These are phyloP conservation scores for Luehdorfia chinensis DNA, from an alignment of 1,140 invertebrate species.

Conservation along the genomic window DNA sequence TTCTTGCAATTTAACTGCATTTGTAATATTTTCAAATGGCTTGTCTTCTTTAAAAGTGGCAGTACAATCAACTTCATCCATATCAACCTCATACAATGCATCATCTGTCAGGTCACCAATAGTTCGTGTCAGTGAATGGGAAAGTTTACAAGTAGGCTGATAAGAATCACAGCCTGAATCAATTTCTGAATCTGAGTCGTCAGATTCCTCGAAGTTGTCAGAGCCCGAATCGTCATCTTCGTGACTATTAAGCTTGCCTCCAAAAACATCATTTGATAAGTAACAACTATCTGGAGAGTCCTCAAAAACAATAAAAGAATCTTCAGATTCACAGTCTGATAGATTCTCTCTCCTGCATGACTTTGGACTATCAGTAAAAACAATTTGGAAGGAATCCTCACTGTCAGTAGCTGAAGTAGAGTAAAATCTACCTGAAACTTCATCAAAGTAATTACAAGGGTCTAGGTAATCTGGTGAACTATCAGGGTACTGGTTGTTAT, in stretches of 20 bases:
- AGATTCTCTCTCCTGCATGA: constrained; percentile 24
- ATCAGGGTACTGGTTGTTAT: constrained; percentile 22
- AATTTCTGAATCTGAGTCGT: constrained; percentile 41
- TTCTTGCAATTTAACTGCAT: constrained; percentile 10
- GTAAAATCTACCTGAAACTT: constrained; percentile 52
- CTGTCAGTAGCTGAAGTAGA: constrained; percentile 48
- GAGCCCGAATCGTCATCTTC: constrained; percentile 30
- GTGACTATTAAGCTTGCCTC: constrained; percentile 47
- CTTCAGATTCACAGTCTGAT: constrained; percentile 67
- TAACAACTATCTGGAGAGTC: constrained; percentile 58
- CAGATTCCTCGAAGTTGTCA: constrained; percentile 14
- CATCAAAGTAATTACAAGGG: constrained; percentile 46
- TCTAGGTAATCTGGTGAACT: constrained; percentile 21
- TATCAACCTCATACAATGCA: constrained; percentile 41
- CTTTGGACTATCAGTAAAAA: constrained; percentile 46
- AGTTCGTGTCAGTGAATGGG: constrained; percentile 45
- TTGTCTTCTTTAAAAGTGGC: constrained; percentile 23
- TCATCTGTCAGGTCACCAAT: constrained; percentile 56
- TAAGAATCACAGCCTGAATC: constrained; percentile 46
- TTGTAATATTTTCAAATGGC: background rate
- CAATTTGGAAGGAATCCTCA: constrained; percentile 68
- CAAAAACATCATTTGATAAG: constrained; percentile 58
- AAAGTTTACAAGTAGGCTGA: constrained; percentile 31
- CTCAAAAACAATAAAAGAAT: constrained; percentile 66
- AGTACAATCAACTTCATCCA: constrained; percentile 54